Evolutionary conservation across 2,113 vertebrate species (phyloP).

Genomic region (Ellobius talpinus): DNA sequence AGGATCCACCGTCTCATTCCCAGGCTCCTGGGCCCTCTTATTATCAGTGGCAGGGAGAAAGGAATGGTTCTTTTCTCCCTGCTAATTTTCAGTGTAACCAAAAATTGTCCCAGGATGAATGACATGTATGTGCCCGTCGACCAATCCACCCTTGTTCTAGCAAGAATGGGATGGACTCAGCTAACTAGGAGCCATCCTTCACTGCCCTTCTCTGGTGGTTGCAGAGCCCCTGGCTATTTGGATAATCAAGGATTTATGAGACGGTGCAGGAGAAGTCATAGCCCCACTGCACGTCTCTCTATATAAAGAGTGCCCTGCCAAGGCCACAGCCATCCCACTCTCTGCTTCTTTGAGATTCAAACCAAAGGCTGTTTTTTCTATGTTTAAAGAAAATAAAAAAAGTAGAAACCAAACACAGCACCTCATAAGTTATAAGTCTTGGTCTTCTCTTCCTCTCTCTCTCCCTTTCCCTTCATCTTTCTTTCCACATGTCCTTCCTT

Average conservation of each 20-base stretch:
- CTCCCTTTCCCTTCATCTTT: constrained; percentile 35
- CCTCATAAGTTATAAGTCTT: constrained; percentile 83
- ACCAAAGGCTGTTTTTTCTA: constrained; percentile 89
- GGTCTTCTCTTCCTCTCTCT: constrained; percentile 65
- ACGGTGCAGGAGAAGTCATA: constrained; percentile 50
- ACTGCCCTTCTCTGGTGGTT: constrained; percentile 47
- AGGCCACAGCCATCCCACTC: constrained; percentile 73
- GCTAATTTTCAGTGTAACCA: constrained; percentile 79
- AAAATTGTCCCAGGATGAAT: constrained; percentile 75
- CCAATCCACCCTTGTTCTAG: constrained; percentile 38
- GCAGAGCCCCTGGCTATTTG: constrained; percentile 62
- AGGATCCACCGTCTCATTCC: constrained; percentile 61
- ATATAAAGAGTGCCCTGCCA: constrained; percentile 36
- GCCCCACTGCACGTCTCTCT: constrained; percentile 55
- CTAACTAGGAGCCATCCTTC: constrained; percentile 30
- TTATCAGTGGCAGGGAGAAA: constrained; percentile 56
- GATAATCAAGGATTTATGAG: constrained; percentile 35
- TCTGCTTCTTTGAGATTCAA: constrained; percentile 84
- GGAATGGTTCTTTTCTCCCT: constrained; percentile 71
- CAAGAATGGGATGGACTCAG: constrained; percentile 47
- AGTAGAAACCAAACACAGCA: constrained; percentile 81
- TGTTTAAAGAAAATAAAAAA: constrained; percentile 78
- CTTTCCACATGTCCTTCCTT: constrained; percentile 64
- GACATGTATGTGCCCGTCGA: neutral
- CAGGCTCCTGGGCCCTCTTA: constrained; percentile 3